Evolutionary conservation across 2,797 vertebrate genomes (phyloP).

Genomic region (Remorina albescens): DNA sequence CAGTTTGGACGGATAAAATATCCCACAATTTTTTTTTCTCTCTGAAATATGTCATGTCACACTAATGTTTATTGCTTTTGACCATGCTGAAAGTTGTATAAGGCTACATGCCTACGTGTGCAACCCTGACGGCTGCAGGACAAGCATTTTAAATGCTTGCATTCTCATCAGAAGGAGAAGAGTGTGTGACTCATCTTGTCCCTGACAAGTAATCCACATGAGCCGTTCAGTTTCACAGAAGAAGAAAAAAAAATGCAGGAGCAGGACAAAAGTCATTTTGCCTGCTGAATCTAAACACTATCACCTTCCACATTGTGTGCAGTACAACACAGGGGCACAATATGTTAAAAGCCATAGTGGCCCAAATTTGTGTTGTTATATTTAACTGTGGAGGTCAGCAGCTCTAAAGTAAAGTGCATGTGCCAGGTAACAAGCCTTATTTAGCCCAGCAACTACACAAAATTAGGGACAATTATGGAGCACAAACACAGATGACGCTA

Average conservation of each 20-base stretch:
- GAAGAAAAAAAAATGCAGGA: neutral
- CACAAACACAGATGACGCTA: neutral
- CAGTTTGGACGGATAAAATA: neutral
- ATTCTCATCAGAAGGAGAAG: neutral
- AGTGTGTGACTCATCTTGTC: neutral
- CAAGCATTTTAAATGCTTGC: neutral
- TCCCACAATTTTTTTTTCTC: neutral
- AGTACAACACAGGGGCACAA: neutral
- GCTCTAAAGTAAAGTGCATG: neutral
- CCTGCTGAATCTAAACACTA: neutral
- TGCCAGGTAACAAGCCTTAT: neutral
- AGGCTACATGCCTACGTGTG: neutral
- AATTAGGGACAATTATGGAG: neutral
- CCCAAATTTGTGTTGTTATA: neutral
- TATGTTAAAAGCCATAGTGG: neutral
- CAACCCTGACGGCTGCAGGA: neutral
- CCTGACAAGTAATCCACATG: neutral
- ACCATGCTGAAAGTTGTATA: neutral
- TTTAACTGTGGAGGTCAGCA: neutral
- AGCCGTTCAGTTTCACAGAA: neutral
- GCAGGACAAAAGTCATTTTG: neutral
- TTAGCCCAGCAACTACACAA: neutral
- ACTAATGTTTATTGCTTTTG: neutral
- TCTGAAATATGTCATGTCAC: neutral
- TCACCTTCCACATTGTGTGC: neutral